A percentile compares a stretch with the other conserved stretches of the same genome.
Evolutionary conservation across 2,113 vertebrate species (phyloP).

Genomic region (Cephalopholis sonnerati): DNA sequence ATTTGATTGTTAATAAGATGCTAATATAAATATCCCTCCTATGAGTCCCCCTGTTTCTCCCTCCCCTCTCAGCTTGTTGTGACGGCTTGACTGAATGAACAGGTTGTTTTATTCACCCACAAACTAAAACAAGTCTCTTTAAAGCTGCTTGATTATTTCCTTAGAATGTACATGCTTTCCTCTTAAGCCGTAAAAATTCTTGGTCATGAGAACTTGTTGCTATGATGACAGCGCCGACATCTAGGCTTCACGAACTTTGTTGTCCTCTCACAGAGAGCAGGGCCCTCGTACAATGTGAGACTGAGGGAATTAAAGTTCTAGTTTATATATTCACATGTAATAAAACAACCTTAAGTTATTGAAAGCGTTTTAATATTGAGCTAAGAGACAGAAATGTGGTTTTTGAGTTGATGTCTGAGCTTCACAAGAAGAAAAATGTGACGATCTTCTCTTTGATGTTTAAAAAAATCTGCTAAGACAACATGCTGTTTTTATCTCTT

Average conservation of each 20-base stretch:
- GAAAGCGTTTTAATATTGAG: conserved; percentile 21
- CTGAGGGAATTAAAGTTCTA: not conserved
- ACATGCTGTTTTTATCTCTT: conserved; percentile 20
- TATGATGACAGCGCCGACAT: not conserved
- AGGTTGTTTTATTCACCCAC: conserved; percentile 30
- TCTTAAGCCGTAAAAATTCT: not conserved
- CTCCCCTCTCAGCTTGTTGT: conserved; percentile 40
- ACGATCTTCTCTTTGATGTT: conserved; percentile 36
- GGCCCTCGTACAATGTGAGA: too few species aligned
- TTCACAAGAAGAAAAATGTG: conserved; percentile 16
- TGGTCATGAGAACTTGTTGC: not conserved
- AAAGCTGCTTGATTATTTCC: not conserved
- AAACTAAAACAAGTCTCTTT: conserved; percentile 11
- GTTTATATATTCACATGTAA: not conserved
- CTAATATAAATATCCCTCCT: conserved; percentile 22
- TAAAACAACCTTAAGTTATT: conserved; percentile 34
- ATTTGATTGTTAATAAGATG: conserved; percentile 52
- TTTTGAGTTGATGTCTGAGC: conserved; percentile 36
- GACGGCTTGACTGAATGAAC: conserved; percentile 36
- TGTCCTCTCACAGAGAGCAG: not conserved
- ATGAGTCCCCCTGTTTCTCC: not conserved
- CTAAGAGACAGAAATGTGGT: conserved; percentile 24
- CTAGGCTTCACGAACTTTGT: not conserved
- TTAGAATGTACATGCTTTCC: not conserved
- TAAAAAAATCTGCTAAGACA: not conserved